Evolutionary conservation across 2,797 vertebrate species (phyloP).

Genomic region (Sus cebifrons): DNA sequence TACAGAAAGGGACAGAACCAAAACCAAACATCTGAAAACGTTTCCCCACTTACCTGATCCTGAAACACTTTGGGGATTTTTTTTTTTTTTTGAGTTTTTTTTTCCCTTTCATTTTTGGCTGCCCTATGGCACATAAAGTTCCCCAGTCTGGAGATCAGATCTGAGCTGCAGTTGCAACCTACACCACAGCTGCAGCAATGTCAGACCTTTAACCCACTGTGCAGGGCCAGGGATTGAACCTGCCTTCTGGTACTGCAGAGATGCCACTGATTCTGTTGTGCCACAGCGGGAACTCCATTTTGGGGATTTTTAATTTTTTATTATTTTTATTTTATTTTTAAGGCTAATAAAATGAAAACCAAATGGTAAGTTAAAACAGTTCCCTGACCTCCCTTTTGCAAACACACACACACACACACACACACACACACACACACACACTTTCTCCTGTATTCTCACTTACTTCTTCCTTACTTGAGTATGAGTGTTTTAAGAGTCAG

Average conservation of each 20-base stretch:
- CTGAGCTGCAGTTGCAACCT: too few species aligned
- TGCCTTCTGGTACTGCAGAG: too few species aligned
- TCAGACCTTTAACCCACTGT: too few species aligned
- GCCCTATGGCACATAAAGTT: too few species aligned
- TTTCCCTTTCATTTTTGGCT: background rate
- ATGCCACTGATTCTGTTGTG: too few species aligned
- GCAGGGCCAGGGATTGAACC: too few species aligned
- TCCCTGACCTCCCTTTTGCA: background rate
- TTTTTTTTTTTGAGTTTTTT: background rate
- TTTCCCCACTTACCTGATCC: background rate
- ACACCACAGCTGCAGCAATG: too few species aligned
- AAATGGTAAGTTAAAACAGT: background rate
- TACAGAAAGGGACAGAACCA: background rate
- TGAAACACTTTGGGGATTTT: background rate
- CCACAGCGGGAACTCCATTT: background rate
- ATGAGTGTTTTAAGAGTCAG: background rate
- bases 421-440: background rate
- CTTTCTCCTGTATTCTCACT: background rate
- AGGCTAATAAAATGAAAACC: background rate
- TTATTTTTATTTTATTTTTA: slow-evolving; percentile 32
- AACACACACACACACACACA: too few species aligned
- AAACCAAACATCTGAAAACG: background rate
- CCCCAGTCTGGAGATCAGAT: too few species aligned
- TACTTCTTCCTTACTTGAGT: slow-evolving; percentile 18
- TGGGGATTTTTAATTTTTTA: background rate